Evolutionary conservation across 2,888 invertebrate species (phyloP).

Genomic region (Autographa pulchrina): DNA sequence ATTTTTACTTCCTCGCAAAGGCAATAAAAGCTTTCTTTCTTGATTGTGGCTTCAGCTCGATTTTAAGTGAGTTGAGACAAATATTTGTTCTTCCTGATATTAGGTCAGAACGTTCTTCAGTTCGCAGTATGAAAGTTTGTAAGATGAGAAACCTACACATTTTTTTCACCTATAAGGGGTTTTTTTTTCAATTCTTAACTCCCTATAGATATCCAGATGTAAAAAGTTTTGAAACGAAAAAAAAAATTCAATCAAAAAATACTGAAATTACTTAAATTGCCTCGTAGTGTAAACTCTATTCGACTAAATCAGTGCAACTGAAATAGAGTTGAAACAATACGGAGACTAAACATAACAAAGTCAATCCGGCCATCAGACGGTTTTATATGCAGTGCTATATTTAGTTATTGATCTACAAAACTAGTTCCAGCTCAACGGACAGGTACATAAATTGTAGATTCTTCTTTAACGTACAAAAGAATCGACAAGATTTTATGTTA

Average conservation of each 20-base stretch:
- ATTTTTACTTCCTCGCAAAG: background rate
- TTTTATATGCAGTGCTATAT: constrained; percentile 64
- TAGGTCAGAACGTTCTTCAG: background rate
- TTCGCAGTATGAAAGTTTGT: background rate
- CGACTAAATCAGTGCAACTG: constrained; percentile 57
- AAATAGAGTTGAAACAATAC: constrained; percentile 77
- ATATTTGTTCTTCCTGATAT: background rate
- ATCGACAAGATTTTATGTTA: too few species aligned
- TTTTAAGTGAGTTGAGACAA: background rate
- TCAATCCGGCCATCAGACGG: constrained; percentile 68
- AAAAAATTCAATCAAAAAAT: constrained; percentile 20
- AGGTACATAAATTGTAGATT: constrained; percentile 22
- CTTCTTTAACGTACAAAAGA: too few species aligned
- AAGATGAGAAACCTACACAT: background rate
- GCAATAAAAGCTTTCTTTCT: background rate
- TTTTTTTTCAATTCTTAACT: too few species aligned
- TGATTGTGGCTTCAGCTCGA: background rate
- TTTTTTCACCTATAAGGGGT: too few species aligned
- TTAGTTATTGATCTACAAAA: constrained; percentile 50
- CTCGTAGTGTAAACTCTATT: constrained; percentile 45
- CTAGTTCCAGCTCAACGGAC: constrained; percentile 34
- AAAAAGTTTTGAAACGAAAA: too few species aligned
- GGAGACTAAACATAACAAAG: constrained; percentile 79
- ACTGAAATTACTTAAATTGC: constrained; percentile 45
- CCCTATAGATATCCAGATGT: too few species aligned